Conservation (phyloP, 2,888 invertebrate genomes). For the Cantharis lateralis region DNA sequence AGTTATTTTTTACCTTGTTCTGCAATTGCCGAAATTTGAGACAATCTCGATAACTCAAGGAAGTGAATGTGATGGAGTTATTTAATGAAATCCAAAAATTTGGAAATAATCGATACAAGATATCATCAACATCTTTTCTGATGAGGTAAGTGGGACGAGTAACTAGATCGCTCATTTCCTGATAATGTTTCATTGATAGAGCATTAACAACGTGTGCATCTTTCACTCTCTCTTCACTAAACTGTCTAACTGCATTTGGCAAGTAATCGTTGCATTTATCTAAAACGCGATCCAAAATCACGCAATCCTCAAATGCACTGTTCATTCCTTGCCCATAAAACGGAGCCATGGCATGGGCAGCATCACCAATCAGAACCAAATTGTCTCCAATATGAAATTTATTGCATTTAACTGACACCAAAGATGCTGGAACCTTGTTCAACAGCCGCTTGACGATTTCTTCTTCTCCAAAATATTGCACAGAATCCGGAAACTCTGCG, state of each 20-base stretch:
- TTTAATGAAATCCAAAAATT: conserved; percentile 90
- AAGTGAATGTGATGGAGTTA: conserved; percentile 88
- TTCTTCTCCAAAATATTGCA: conserved; percentile 78
- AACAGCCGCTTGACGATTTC: conserved; percentile 78
- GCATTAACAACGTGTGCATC: conserved; percentile 94
- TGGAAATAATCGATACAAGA: conserved; percentile 75
- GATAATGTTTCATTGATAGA: conserved; percentile 95
- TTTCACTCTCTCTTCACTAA: conserved; percentile 71
- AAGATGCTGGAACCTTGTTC: conserved; percentile 72
- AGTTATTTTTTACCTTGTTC: conserved; percentile 66
- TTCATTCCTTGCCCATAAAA: conserved; percentile 99
- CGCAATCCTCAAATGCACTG: conserved; percentile 94
- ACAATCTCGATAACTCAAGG: conserved; percentile 84
- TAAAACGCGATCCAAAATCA: conserved; percentile 74
- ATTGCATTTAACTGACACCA: conserved; percentile 90
- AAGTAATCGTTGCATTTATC: conserved; percentile 63
- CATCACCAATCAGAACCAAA: conserved; percentile 89
- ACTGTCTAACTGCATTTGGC: conserved; percentile 68
- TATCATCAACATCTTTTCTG: conserved; percentile 82
- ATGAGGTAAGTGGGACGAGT: conserved; percentile 79
- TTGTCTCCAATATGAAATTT: conserved; percentile 83
- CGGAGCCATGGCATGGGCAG: conserved; percentile 98
- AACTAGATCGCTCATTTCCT: conserved; percentile 94
- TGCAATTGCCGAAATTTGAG: conserved; percentile 84
- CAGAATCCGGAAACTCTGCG: conserved; percentile 82